Evolutionary conservation across 2,797 vertebrate species (phyloP), one percentile per base, ranked within the genome.

Genomic region (Podarcis lilfordi): DNA sequence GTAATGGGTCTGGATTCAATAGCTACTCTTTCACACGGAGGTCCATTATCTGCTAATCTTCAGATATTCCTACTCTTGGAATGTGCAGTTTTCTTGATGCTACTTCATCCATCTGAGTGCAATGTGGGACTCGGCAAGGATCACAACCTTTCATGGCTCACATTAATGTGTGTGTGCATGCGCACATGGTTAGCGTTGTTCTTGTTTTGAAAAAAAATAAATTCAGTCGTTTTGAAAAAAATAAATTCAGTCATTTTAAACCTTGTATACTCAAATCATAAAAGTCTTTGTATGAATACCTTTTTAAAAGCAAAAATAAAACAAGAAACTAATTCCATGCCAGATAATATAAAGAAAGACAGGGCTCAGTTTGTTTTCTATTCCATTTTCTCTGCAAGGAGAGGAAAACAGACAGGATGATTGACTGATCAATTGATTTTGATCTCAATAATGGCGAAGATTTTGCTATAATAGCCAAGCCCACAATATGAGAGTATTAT

Each of bases 351-450:
- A 43, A 85, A 89, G 64, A 0, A 3, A 1, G 11, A 1, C 0
- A 1, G 76, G 23, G 71, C 66, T 1, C 78, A 32, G 69, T 84
- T 85, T 80, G 21, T 19, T 84, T 37, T 80, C 59, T 59, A 29
- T 13, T 88, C 78, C n/a, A 35, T 78, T 89, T 78, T 76, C 85
- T 89, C 88, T 43, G 29, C 76, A 59, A 94, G 88, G 75, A 92
- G 82, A 86, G 9, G 82, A 76, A 92, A 69, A 71, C 80, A 89
- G 85, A 72, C 82, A 76, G 68, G 19, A 7, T 74, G 90, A 89
- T 37, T 87, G 91, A 92, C 71, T 90, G 83, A 94, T 87, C 82
- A 40, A 89, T 87, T 92, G 88, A 91, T 89, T 91, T 89, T 88
- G 82, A 89, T 88, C 85, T 76, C 78, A 82, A 27, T 37, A 82